Conservation (phyloP, 2,113 vertebrate species). For the Siniperca chuatsi region DNA sequence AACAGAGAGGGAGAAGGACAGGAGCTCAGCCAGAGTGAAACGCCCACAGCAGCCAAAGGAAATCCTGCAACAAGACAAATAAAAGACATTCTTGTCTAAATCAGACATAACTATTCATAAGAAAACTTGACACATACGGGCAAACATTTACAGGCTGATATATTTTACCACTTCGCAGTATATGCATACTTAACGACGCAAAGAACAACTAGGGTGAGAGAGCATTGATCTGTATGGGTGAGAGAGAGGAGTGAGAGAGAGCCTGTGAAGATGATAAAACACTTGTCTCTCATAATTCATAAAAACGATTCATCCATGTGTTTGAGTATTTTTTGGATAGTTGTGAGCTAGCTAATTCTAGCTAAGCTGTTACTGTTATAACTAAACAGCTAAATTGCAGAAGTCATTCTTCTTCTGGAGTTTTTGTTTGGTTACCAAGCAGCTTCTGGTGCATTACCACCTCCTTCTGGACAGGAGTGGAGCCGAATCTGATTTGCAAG, state of each 20-base stretch:
- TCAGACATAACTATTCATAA: background rate
- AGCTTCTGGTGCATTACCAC: background rate
- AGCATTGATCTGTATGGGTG: background rate
- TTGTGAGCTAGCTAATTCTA: background rate
- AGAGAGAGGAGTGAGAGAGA: background rate
- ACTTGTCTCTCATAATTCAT: background rate
- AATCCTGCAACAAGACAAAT: slow-evolving; percentile 86
- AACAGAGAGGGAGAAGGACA: slow-evolving; percentile 97
- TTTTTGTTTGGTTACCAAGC: background rate
- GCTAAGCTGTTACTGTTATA: background rate
- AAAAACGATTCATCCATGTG: background rate
- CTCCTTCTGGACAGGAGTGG: background rate
- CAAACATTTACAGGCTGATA: background rate
- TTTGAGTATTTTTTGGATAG: background rate
- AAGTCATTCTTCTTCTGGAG: background rate
- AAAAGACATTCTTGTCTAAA: background rate
- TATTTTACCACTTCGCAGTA: background rate
- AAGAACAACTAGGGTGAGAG: background rate
- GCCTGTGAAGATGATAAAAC: background rate
- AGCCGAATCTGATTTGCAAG: background rate
- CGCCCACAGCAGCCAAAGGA: slow-evolving; percentile 99
- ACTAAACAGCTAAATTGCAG: background rate
- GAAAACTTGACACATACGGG: background rate
- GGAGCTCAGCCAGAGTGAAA: slow-evolving; percentile 96
- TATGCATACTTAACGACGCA: background rate